A percentile compares a stretch with the other conserved stretches of the same genome.
Conservation (phyloP, 2,797 vertebrate species). For the Setipinna tenuifilis region DNA sequence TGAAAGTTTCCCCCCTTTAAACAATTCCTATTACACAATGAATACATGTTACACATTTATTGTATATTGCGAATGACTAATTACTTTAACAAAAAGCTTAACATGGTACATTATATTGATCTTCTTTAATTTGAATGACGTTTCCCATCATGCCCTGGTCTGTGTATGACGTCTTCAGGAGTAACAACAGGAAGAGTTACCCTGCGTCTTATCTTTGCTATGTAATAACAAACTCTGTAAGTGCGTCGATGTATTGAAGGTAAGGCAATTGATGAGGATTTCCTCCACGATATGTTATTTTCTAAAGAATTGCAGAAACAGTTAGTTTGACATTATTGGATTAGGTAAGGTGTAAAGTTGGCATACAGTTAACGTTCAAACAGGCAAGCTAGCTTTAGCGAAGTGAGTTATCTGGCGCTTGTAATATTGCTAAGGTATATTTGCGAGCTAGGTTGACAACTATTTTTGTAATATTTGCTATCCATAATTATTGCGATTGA, state of each 20-base stretch:
- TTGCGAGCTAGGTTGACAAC: not conserved
- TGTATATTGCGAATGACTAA: not conserved
- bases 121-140: slow-evolving; percentile 24
- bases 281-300: not conserved
- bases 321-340: not conserved
- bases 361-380: not conserved
- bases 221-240: not conserved
- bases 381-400: not conserved
- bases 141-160: slow-evolving; percentile 36
- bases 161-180: slow-evolving; percentile 10
- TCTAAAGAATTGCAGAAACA: not conserved
- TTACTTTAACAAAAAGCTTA: not conserved
- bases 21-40: not conserved
- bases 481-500: not conserved
- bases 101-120: not conserved
- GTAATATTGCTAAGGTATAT: not conserved
- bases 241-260: slow-evolving; percentile 26
- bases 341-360: not conserved
- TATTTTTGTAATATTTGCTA: not conserved
- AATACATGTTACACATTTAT: not conserved
- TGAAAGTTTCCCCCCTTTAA: not conserved
- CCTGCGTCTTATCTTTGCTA: slow-evolving; percentile 19
- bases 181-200: slow-evolving; percentile 47
- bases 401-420: not conserved
- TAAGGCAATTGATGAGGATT: not conserved